Percentiles rank a stretch among this genome's conserved stretches.
Evolutionary conservation across 2,797 vertebrate species (phyloP).

Genomic region (Malacoctenus gilli): DNA sequence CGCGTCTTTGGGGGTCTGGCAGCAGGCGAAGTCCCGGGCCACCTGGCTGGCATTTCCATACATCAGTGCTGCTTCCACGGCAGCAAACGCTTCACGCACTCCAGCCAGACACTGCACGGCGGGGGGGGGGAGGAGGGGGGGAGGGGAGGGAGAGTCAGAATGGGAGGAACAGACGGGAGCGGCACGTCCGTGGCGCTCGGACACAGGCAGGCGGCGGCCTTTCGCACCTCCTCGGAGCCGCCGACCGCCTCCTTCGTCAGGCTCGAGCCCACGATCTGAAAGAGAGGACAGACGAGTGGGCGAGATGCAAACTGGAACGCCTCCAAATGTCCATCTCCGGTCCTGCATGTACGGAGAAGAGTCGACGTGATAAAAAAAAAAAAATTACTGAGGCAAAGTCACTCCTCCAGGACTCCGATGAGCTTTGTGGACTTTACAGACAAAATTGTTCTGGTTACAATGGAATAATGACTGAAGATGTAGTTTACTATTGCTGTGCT

Average conservation of each 20-base stretch:
- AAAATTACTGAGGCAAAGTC: no score
- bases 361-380: no score
- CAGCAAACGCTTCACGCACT: conserved; percentile 75
- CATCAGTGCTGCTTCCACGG: conserved; percentile 71
- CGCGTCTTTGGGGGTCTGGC: conserved; percentile 57
- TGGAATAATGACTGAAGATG: no score
- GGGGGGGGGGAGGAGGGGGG: conserved; percentile 15
- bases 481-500: background rate
- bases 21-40: conserved; percentile 79
- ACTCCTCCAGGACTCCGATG: no score
- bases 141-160: background rate
- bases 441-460: no score
- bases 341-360: no score
- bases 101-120: conserved; percentile 76
- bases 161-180: background rate
- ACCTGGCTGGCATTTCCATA: conserved; percentile 59
- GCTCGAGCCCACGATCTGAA: conserved; percentile 83
- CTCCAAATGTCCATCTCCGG: no score
- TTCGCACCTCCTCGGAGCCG: conserved; percentile 84
- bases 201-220: no score
- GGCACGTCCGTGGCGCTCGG: no score
- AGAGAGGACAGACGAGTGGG: conserved; percentile 7
- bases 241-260: conserved; percentile 78
- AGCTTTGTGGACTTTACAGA: no score
- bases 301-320: background rate